These are phyloP conservation scores for Paguma larvata DNA, from an alignment of 2,797 vertebrate genomes.

Conservation along the genomic window DNA sequence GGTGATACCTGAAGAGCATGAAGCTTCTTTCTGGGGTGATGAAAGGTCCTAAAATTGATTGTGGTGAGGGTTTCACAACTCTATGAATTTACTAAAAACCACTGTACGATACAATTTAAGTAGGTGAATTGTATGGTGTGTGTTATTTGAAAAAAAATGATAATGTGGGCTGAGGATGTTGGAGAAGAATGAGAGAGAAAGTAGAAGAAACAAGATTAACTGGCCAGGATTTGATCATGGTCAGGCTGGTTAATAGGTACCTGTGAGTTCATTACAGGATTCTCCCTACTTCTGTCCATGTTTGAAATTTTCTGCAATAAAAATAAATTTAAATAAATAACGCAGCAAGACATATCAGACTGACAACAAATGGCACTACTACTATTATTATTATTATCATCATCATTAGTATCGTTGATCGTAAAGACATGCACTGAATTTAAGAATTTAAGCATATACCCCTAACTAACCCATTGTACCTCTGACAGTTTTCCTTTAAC, in stretches of 20 bases:
- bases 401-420: too few species aligned
- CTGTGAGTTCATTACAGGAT: not conserved
- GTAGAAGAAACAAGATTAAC: not conserved
- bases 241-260: not conserved
- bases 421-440: not conserved
- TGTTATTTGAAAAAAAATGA: constrained; percentile 39
- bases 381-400: not conserved
- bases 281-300: not conserved
- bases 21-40: not conserved
- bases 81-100: not conserved
- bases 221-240: not conserved
- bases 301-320: not conserved
- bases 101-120: not conserved
- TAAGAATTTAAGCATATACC: not conserved
- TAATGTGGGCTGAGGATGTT: not conserved
- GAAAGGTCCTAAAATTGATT: not conserved
- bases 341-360: not conserved
- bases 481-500: not conserved
- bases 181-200: not conserved
- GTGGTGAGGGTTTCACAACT: not conserved
- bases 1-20: not conserved
- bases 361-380: not conserved
- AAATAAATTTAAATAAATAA: constrained; percentile 20
- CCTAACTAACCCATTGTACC: not conserved
- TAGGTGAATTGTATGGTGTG: not conserved